phyloP scores from a whole-genome alignment of 2,888 invertebrate species.

The Lepidochitona cinerea region DNA sequence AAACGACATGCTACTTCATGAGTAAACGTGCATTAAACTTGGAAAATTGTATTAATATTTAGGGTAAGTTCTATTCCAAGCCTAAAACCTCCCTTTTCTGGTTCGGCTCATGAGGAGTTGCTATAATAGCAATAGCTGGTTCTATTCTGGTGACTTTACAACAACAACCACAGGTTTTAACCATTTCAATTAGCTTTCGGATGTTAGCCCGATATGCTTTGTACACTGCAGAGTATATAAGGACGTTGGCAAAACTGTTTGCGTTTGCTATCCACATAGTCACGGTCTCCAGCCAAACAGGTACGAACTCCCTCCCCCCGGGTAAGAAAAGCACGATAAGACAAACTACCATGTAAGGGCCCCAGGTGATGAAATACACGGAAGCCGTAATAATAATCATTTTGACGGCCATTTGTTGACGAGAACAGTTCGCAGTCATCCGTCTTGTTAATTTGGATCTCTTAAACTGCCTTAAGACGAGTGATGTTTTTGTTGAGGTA shows the following conservation, averaged over 20 bases:
- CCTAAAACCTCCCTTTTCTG: no score
- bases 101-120: no score
- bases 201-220: slow-evolving; percentile 26
- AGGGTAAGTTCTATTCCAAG: no score
- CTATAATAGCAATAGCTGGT: no score
- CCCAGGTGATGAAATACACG: slow-evolving; percentile 41
- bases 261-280: slow-evolving; percentile 38
- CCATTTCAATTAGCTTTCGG: background rate
- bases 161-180: background rate
- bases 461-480: background rate
- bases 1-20: no score
- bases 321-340: slow-evolving; percentile 22
- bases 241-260: slow-evolving; percentile 43
- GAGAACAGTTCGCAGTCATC: background rate
- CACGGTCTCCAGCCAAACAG: slow-evolving; percentile 21
- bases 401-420: slow-evolving; percentile 31
- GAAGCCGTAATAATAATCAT: slow-evolving; percentile 33
- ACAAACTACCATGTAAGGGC: slow-evolving; percentile 36
- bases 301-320: slow-evolving; percentile 8
- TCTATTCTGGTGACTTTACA: background rate
- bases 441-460: background rate
- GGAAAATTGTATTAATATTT: no score
- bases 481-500: slow-evolving; percentile 26
- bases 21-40: no score
- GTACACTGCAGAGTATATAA: slow-evolving; percentile 37